Conservation (phyloP, 2,888 invertebrate species). For the Orthonevra nobilis region DNA sequence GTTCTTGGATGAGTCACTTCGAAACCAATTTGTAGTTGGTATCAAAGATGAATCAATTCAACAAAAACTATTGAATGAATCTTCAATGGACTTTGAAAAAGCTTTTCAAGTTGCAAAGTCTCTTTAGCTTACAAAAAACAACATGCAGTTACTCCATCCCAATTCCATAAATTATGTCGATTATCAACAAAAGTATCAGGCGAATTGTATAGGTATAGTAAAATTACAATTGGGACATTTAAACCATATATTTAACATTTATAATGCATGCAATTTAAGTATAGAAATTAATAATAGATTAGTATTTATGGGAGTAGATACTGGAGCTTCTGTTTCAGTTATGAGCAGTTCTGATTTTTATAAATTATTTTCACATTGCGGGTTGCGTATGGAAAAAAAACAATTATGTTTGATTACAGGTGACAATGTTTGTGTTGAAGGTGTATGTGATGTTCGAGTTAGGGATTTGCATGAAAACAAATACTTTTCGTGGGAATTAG, state of each 20-base stretch:
- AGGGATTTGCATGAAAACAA: conserved; percentile 3
- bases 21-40: conserved; percentile 20
- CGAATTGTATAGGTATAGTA: background rate
- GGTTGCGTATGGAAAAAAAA: background rate
- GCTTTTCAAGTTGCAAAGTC: conserved; percentile 26
- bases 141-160: conserved; percentile 16
- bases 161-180: background rate
- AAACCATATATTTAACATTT: conserved; percentile 3
- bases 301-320: no score
- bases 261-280: conserved; percentile 7
- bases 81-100: conserved; percentile 11
- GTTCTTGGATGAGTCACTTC: conserved; percentile 11
- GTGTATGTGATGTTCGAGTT: conserved; percentile 14
- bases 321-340: conserved; percentile 3
- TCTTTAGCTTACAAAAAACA: conserved; percentile 14
- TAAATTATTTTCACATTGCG: conserved; percentile 9
- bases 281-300: conserved; percentile 8
- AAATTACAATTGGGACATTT: conserved; percentile 3
- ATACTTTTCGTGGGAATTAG: conserved; percentile 4
- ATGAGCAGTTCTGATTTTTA: conserved; percentile 9
- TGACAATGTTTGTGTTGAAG: conserved; percentile 20
- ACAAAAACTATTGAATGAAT: conserved; percentile 18
- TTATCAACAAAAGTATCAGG: background rate
- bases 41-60: conserved; percentile 17
- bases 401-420: background rate